phyloP scores from a whole-genome alignment of 2,797 vertebrate species.

The Urophycis tenuis region DNA sequence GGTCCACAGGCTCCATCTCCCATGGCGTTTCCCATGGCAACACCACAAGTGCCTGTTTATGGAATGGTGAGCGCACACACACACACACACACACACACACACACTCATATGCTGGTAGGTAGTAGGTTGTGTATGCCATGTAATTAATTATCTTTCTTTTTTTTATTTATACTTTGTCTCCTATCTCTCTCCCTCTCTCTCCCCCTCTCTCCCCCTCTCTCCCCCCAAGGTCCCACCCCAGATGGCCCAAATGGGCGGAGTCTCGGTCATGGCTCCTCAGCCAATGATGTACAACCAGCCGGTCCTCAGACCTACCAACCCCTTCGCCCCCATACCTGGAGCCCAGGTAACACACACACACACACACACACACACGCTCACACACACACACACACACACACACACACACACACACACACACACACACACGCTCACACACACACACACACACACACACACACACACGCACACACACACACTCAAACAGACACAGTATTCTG shows the following conservation, averaged over 20 bases:
- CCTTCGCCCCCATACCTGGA: conserved; percentile 78
- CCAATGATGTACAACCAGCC: conserved; percentile 81
- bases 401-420: neutral
- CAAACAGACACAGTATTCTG: too few species aligned
- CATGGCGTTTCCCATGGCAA: conserved; percentile 78
- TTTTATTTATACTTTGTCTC: neutral
- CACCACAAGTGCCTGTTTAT: conserved; percentile 91
- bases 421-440: too few species aligned
- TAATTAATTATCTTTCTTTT: neutral
- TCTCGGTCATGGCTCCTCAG: conserved; percentile 79
- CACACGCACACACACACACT: too few species aligned
- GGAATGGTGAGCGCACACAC: conserved; percentile 80
- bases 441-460: neutral
- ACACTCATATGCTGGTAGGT: neutral
- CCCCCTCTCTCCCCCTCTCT: neutral
- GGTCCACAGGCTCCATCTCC: conserved; percentile 76
- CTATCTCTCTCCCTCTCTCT: neutral
- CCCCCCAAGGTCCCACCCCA: conserved; percentile 75
- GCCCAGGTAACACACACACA: conserved; percentile 70
- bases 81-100: neutral
- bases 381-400: conserved; percentile 7
- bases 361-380: conserved; percentile 6
- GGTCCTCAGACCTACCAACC: conserved; percentile 81
- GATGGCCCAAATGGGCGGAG: conserved; percentile 78
- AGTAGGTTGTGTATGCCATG: too few species aligned